These are phyloP conservation scores for Helostoma temminkii DNA, from an alignment of 2,797 vertebrate species.

Conservation along the genomic window DNA sequence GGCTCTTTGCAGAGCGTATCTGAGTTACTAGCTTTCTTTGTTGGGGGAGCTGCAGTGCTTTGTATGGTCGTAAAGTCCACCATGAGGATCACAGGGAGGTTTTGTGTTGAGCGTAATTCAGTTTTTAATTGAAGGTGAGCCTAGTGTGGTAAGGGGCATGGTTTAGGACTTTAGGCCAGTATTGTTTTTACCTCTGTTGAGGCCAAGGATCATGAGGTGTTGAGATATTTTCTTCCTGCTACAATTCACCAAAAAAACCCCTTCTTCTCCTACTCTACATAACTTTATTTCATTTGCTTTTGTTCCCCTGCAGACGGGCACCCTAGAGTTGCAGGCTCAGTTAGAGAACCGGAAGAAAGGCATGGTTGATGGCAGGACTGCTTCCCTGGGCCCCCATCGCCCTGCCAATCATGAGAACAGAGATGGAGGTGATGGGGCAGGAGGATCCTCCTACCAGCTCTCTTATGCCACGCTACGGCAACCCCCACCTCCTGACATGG, in stretches of 20 bases:
- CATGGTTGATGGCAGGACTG: constrained; percentile 75
- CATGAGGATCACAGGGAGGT: constrained; percentile 55
- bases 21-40: constrained; percentile 51
- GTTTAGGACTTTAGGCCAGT: constrained; percentile 17
- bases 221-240: constrained; percentile 12
- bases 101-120: constrained; percentile 29
- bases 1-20: constrained; percentile 52
- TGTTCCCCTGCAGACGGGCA: constrained; percentile 77
- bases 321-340: constrained; percentile 81
- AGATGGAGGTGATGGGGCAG: constrained; percentile 67
- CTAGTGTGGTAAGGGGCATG: not conserved
- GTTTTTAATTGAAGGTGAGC: not conserved
- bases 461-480: constrained; percentile 87
- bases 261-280: constrained; percentile 1
- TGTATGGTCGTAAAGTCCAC: constrained; percentile 53
- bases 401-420: constrained; percentile 61
- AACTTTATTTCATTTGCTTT: constrained; percentile 42
- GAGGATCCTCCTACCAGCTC: constrained; percentile 79
- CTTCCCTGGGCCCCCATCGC: constrained; percentile 79
- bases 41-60: constrained; percentile 42
- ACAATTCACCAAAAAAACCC: too few species aligned
- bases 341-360: constrained; percentile 81
- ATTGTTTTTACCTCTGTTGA: constrained; percentile 40
- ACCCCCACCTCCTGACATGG: constrained; percentile 84
- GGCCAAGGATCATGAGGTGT: constrained; percentile 46